These are phyloP conservation scores for Allophyes oxyacanthae DNA, from an alignment of 2,888 invertebrate genomes.

Conservation along the genomic window DNA sequence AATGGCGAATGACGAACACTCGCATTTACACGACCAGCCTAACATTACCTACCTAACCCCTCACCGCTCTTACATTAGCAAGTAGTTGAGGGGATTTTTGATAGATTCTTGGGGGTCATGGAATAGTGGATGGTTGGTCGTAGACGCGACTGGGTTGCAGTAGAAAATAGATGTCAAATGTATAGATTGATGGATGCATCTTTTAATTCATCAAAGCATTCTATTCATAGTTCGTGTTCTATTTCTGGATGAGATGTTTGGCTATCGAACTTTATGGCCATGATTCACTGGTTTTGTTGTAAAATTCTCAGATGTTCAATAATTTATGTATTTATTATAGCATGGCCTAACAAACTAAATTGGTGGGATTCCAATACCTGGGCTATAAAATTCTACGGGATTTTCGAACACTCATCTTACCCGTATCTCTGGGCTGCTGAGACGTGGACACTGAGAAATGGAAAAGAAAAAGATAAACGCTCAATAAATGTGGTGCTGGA, in stretches of 20 bases:
- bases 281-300: slow-evolving; percentile 24
- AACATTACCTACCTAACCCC: slow-evolving; percentile 30
- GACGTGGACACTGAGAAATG: no score
- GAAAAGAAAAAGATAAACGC: no score
- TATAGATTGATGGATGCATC: slow-evolving; percentile 40
- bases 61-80: background rate
- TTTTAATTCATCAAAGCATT: slow-evolving; percentile 54
- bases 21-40: slow-evolving; percentile 55
- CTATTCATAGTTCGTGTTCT: slow-evolving; percentile 60
- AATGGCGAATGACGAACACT: slow-evolving; percentile 76
- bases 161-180: slow-evolving; percentile 51
- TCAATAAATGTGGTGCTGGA: no score
- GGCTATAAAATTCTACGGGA: no score
- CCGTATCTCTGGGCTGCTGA: no score
- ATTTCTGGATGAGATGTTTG: slow-evolving; percentile 43
- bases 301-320: slow-evolving; percentile 15
- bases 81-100: slow-evolving; percentile 2
- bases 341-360: no score
- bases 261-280: slow-evolving; percentile 39
- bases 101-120: slow-evolving; percentile 9
- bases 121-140: slow-evolving; percentile 25
- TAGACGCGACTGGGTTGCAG: slow-evolving; percentile 42
- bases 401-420: no score
- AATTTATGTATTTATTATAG: no score
- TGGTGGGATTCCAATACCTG: no score